phyloP scores from a whole-genome alignment of 2,888 invertebrate genomes.

The Andrena camellia region DNA sequence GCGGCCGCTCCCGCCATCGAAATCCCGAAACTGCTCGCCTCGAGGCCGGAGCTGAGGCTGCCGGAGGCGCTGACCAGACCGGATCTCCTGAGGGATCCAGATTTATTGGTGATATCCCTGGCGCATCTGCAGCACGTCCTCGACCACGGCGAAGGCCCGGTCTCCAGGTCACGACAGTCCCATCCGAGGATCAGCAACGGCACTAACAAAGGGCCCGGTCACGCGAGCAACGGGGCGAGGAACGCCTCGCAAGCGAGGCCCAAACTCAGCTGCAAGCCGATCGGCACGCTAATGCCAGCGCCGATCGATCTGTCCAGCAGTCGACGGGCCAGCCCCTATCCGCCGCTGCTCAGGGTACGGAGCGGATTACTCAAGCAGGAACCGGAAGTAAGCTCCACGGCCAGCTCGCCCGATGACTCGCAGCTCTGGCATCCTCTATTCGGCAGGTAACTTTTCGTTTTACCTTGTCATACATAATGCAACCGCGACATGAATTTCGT shows the following conservation, averaged over 20 bases:
- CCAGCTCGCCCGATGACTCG: conserved; percentile 84
- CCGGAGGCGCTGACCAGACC: conserved; percentile 92
- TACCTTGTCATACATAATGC: neutral
- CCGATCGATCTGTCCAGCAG: conserved; percentile 82
- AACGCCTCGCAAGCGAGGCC: conserved; percentile 69
- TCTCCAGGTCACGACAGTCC: conserved; percentile 65
- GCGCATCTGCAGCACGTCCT: conserved; percentile 88
- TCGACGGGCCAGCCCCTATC: conserved; percentile 75
- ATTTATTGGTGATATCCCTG: conserved; percentile 91
- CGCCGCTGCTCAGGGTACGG: conserved; percentile 80
- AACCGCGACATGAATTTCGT: neutral
- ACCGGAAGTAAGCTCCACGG: conserved; percentile 82
- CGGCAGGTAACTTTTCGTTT: conserved; percentile 88
- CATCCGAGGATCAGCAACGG: conserved; percentile 53
- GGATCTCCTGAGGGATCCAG: conserved; percentile 91
- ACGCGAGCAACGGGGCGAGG: conserved; percentile 54
- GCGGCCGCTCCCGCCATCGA: conserved; percentile 91
- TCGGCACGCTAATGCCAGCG: conserved; percentile 82
- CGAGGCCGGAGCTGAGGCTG: conserved; percentile 90
- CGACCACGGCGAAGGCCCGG: conserved; percentile 79
- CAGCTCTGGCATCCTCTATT: conserved; percentile 95
- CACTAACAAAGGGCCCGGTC: conserved; percentile 64
- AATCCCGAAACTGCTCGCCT: conserved; percentile 90
- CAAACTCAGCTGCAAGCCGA: conserved; percentile 83
- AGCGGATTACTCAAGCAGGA: conserved; percentile 82